Base-by-base conservation (phyloP, 2,888 invertebrate genomes). In the Limnephilus lunatus region DNA sequence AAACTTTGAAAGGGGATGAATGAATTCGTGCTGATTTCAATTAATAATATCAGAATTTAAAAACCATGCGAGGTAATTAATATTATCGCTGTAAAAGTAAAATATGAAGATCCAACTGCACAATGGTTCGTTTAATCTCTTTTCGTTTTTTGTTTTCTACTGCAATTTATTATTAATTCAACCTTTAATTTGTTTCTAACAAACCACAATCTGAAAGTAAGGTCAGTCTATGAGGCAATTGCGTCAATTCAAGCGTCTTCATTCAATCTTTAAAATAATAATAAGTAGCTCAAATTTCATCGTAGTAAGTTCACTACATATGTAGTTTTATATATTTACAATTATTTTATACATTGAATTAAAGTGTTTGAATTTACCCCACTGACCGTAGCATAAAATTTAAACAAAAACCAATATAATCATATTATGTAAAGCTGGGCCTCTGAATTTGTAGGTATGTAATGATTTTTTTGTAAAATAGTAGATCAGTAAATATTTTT, bases 1-100 rank as follows among this genome's bases (percentile, higher is more conserved):
- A 87, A 30, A 53, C 30, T n/a, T 48, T 30, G 48, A 87, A 87
- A 68, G 87, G 68, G 53, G 9, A 86, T 86, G 53, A 30, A 39
- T 53, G 19, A 86, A 68, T 87, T 68, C 68, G 68, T 68, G 68
- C 68, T 68, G 25, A 25, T 68, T 68, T 68, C 68, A 68, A 68
- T 68, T 68, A 68, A 68, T 68, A 68, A n/a, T n/a, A 9, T 68
- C 25, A n/a, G 68, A 68, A 68, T 25, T 68, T 68, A 68, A 25
- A 68, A 25, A 68, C 68, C 68, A 68, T 68, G 68, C 68, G 7
- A 25, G 68, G 68, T 68, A 68, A n/a, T 25, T n/a, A 68, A 68
- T 25, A 25, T 68, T 68, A 68, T 68, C 25, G 25, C 19, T 68
- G 25, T 68, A 25, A 9, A 68, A 68, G 68, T 25, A 25, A 25